Base-by-base conservation (phyloP, 2,888 invertebrate species). In the Tiphia femorata region DNA sequence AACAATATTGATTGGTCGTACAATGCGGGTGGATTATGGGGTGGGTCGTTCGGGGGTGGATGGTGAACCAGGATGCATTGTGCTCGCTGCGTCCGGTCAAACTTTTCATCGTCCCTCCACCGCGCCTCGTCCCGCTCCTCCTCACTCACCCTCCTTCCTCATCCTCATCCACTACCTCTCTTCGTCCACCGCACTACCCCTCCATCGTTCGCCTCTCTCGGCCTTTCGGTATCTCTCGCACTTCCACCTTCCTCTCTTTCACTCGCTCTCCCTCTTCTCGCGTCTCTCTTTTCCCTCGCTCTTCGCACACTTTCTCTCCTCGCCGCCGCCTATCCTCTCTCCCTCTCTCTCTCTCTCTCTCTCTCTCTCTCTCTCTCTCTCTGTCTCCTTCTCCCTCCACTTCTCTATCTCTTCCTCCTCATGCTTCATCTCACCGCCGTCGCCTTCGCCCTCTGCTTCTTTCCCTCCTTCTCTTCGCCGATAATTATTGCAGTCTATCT, bases 1-100 rank as follows among this genome's bases (percentile, higher is more conserved):
- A 80, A 78, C 76, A 77, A 78, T 81, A 80, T 80, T 79, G 80
- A 81, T 81, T 78, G 78, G 75, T 73, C 67, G 76, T 75, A 74
- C 75, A 78, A 79, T 78, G 74, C 64, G 75, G 79, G 79, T 70
- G 78, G 77, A 76, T 74, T 71, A 76, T 70, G 70, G 78, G 78
- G 73, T 77, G 73, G 78, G 67, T 62, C 60, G 69, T 62, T 53
- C 64, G 68, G 66, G 55, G 62, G 64, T 50, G 65, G 62, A 62
- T 66, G 72, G 74, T 72, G 75, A 68, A 69, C 73, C 73, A 70
- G 73, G 77, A 70, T 76, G 80, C 79, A 81, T 81, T 79, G 81
- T 80, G 72, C 69, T 69, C 60, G 72, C 68, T 69, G 68, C 68
- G 69, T 69, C 69, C 69, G 69, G 69, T 69, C 69, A 69, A 69